Evolutionary conservation across 2,888 invertebrate genomes (phyloP).

Genomic region (Charanyca ferruginea): DNA sequence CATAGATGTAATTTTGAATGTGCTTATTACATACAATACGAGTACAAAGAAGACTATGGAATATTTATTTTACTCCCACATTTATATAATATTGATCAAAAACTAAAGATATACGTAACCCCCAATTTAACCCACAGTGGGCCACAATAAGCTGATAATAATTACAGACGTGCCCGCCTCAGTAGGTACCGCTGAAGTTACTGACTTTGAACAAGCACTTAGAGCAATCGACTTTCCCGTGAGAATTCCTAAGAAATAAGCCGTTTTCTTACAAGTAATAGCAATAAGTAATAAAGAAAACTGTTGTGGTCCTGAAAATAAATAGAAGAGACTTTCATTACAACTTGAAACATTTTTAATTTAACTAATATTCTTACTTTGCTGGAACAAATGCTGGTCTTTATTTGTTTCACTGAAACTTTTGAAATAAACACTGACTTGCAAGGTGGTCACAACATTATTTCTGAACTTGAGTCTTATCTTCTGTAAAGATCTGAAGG

Average conservation of each 20-base stretch:
- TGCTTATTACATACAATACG: too few relatives aligned
- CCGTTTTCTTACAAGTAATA: conserved; percentile 35
- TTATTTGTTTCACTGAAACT: conserved; percentile 33
- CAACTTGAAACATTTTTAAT: conserved; percentile 49
- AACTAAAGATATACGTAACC: too few relatives aligned
- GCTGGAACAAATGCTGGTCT: conserved; percentile 5
- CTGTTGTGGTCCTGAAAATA: conserved; percentile 36
- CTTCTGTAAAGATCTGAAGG: conserved; percentile 8
- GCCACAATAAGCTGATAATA: background rate
- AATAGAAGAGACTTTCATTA: conserved; percentile 40
- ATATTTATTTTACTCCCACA: too few relatives aligned
- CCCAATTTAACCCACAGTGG: too few relatives aligned
- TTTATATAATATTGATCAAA: too few relatives aligned
- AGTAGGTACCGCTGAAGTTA: background rate
- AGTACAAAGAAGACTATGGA: too few relatives aligned
- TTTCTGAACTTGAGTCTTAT: conserved; percentile 15
- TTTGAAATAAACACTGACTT: conserved; percentile 32
- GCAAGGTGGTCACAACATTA: conserved; percentile 23
- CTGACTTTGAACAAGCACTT: background rate
- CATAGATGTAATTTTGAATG: too few relatives aligned
- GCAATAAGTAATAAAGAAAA: conserved; percentile 41
- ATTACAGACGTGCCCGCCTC: background rate
- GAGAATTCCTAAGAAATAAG: conserved; percentile 27
- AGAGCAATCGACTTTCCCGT: conserved; percentile 19
- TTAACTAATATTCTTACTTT: conserved; percentile 48